Evolutionary conservation across 1,140 invertebrate species (phyloP), one percentile per base, ranked within the genome.

Genomic region (Drosophila bocqueti): DNA sequence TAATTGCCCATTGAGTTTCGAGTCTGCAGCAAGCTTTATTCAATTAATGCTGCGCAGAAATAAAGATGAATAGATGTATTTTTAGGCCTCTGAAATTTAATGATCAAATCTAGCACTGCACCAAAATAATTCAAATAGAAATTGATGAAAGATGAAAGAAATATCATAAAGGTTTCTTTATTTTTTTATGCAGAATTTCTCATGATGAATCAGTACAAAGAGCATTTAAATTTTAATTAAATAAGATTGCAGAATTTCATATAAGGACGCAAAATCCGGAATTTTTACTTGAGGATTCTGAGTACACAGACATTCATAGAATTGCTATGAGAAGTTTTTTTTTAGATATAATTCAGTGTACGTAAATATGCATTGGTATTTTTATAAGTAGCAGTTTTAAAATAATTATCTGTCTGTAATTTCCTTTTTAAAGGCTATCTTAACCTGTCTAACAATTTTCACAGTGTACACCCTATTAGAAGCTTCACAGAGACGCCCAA

Each of bases 1-100:
- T 81, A 83, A 87, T 87, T 87, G 84, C 63, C 73, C 83, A 87
- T 89, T 89, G 73, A 86, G 77, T 83, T 83, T 89, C 80, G 68
- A 89, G 81, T 74, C 79, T 62, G 29, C 63, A 65, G 63, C 26
- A 5, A 13, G 54, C 46, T 59, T 71, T 54, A 87, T 87, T 87
- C 81, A 87, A 87, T 89, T 87, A 87, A 89, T 81, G 69, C 69
- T 40, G 62, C 64, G 78, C 81, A 63, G 84, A 84, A 83, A 77
- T 50, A 55, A 31, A 43, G 50, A 54, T 67, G 43, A 46, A 76
- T 59, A 21, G 49, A 54, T 78, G 64, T 71, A 78, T 78, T 78
- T 78, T 78, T 78, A 69, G 75, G 81, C 75, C 61, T 58, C 29
- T 34, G 34, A 71, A 78, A 60, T 76, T 72, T 55, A 61, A 46